A percentile compares a stretch with the other conserved stretches of the same genome.
Conservation (phyloP, 1,140 invertebrate species). For the Neocloeon triangulifer region DNA sequence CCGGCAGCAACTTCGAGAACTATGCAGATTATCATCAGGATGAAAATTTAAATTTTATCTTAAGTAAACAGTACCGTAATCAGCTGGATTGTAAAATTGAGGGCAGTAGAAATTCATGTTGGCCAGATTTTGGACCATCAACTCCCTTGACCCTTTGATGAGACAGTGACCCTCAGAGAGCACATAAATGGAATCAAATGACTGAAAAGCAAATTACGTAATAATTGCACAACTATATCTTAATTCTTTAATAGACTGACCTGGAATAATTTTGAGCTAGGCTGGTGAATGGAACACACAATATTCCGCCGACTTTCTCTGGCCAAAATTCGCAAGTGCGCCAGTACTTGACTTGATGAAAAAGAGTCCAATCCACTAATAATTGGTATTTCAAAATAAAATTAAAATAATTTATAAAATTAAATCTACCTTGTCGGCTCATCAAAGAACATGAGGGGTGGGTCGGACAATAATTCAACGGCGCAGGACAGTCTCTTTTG, state of each 20-base stretch:
- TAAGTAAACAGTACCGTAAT: constrained; percentile 27
- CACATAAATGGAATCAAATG: constrained; percentile 38
- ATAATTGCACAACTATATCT: no score
- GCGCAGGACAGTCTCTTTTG: constrained; percentile 66
- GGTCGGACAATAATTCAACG: constrained; percentile 61
- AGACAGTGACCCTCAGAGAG: constrained; percentile 29
- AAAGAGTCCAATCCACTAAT: no score
- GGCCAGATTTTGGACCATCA: constrained; percentile 24
- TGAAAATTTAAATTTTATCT: not conserved
- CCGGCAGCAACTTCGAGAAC: constrained; percentile 20
- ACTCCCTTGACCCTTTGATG: constrained; percentile 26
- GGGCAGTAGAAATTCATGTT: constrained; percentile 30
- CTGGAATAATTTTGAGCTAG: constrained; percentile 58
- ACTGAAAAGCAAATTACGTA: constrained; percentile 28
- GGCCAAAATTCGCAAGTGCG: constrained; percentile 38
- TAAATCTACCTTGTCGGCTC: constrained; percentile 47
- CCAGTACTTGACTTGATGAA: constrained; percentile 43
- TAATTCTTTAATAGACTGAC: no score
- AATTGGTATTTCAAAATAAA: no score
- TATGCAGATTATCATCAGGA: constrained; percentile 10
- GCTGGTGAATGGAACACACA: constrained; percentile 73
- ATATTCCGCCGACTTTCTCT: constrained; percentile 50
- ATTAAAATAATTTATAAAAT: no score
- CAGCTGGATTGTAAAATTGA: constrained; percentile 40
- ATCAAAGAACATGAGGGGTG: constrained; percentile 41